These are phyloP conservation scores for Dryomyza anilis DNA, from an alignment of 2,888 invertebrate species.

Conservation along the genomic window DNA sequence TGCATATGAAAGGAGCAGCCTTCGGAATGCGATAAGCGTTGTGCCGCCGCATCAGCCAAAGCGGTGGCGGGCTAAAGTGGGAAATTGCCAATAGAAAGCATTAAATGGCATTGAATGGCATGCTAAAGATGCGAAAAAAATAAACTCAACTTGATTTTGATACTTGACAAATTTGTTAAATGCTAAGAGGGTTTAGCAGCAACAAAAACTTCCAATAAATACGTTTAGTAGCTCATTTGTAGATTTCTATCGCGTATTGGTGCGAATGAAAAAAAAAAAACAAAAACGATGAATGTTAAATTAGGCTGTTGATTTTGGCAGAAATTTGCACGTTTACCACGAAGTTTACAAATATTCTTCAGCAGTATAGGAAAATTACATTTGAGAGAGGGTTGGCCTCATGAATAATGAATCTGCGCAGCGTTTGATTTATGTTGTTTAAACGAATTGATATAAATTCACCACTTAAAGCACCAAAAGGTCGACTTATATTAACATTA, in stretches of 20 bases:
- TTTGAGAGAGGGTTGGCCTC: too few species aligned
- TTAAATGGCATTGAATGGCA: too few species aligned
- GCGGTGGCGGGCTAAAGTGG: background rate
- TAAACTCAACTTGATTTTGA: conserved; percentile 4
- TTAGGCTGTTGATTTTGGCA: too few species aligned
- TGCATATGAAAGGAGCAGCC: conserved; percentile 18
- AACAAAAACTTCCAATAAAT: background rate
- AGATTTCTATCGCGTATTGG: conserved; percentile 26
- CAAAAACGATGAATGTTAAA: background rate
- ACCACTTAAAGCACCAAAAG: too few species aligned
- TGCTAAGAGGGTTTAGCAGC: background rate
- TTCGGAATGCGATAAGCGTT: conserved; percentile 10
- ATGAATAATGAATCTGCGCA: too few species aligned
- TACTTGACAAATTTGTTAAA: conserved; percentile 17
- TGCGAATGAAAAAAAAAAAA: background rate
- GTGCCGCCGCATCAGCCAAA: background rate
- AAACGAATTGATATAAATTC: too few species aligned
- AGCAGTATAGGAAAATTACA: too few species aligned
- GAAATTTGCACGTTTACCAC: too few species aligned
- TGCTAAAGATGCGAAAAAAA: too few species aligned
- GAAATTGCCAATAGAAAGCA: conserved; percentile 5
- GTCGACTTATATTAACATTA: too few species aligned
- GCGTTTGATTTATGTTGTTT: too few species aligned
- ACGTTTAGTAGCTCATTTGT: conserved; percentile 28
- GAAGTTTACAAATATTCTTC: too few species aligned